Conservation (phyloP, 2,888 invertebrate genomes). For the Euspilapteryx auroguttella region DNA sequence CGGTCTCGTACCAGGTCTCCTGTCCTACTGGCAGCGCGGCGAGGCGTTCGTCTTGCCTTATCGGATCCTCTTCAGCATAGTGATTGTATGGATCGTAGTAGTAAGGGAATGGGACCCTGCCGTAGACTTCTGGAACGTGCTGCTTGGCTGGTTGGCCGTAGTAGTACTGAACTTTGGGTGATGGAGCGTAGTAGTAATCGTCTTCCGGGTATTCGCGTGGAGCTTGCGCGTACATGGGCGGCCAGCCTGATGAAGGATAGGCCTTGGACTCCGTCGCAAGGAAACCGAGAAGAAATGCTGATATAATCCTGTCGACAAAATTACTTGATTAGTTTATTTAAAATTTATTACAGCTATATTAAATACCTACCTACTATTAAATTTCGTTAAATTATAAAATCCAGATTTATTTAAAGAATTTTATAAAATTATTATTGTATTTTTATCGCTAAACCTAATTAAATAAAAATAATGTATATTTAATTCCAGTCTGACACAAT, state of each 20-base stretch:
- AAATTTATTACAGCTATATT: background rate
- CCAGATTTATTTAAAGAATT: conserved; percentile 1
- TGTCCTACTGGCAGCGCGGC: conserved; percentile 67
- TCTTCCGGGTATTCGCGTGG: conserved; percentile 55
- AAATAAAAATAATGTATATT: background rate
- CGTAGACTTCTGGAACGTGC: conserved; percentile 32
- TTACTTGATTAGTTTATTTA: conserved; percentile 16
- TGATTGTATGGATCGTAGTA: conserved; percentile 51
- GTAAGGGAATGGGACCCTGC: conserved; percentile 40
- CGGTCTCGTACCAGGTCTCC: conserved; percentile 67
- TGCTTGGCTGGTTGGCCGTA: conserved; percentile 26
- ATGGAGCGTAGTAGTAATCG: conserved; percentile 58
- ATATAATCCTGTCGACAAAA: conserved; percentile 18
- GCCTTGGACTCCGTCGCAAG: conserved; percentile 43
- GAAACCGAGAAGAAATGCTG: conserved; percentile 45
- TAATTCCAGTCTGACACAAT: no score
- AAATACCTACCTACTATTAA: background rate
- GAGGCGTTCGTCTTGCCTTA: conserved; percentile 64
- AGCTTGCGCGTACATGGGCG: conserved; percentile 51
- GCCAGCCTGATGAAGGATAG: conserved; percentile 44
- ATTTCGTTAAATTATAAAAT: conserved; percentile 1
- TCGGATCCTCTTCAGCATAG: conserved; percentile 61
- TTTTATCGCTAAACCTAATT: background rate
- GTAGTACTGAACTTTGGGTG: conserved; percentile 40
- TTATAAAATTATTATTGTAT: conserved; percentile 1